phyloP scores from a whole-genome alignment of 2,113 vertebrate species.

The Hyla sarda region DNA sequence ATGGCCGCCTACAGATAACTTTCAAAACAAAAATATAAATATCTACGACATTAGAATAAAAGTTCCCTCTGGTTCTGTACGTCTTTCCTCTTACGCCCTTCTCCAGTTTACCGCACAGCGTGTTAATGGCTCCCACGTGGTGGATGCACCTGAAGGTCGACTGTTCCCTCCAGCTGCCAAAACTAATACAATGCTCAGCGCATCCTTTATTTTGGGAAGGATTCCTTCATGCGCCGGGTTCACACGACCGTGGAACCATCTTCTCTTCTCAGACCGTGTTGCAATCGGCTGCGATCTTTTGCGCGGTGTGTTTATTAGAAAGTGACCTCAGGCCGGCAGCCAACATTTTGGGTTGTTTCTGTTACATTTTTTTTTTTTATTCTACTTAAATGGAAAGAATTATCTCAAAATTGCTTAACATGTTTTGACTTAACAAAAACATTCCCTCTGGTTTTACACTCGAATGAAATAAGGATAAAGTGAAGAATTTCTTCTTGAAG shows the following conservation, averaged over 20 bases:
- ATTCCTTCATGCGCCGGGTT: slow-evolving; percentile 1
- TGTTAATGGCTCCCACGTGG: slow-evolving; percentile 7
- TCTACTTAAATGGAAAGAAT: slow-evolving; percentile 31
- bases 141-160: slow-evolving; percentile 35
- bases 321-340: slow-evolving; percentile 23
- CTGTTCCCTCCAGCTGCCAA: slow-evolving; percentile 8
- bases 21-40: no score
- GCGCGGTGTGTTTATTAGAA: slow-evolving; percentile 19
- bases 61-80: background rate
- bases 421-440: slow-evolving; percentile 10
- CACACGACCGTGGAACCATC: slow-evolving; percentile 8
- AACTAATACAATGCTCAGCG: background rate
- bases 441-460: slow-evolving; percentile 11
- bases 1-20: no score
- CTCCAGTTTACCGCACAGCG: background rate
- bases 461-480: background rate
- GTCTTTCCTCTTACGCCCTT: background rate
- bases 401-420: slow-evolving; percentile 23
- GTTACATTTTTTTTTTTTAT: background rate
- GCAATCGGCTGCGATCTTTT: slow-evolving; percentile 14
- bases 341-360: slow-evolving; percentile 33
- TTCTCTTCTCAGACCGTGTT: slow-evolving; percentile 8
- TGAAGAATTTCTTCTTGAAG: background rate
- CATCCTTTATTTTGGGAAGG: background rate
- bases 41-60: no score